Conservation (phyloP, 2,113 vertebrate genomes). For the Okapia johnstoni region DNA sequence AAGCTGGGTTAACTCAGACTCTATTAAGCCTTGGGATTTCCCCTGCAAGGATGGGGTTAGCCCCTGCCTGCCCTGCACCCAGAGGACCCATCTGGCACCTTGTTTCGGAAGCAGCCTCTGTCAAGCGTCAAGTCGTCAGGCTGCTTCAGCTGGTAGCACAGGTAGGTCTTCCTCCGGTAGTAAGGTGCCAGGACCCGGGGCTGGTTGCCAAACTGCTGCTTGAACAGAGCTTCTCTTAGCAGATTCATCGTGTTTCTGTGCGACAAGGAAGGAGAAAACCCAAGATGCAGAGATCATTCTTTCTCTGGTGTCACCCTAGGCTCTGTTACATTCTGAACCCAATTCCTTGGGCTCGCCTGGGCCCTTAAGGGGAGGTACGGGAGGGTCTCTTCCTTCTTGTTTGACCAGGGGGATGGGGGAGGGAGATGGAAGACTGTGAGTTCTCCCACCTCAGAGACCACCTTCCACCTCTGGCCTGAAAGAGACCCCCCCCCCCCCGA, state of each 20-base stretch:
- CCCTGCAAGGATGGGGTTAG: rapidly evolving
- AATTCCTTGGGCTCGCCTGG: neutral
- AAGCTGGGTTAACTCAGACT: neutral
- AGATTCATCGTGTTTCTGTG: neutral
- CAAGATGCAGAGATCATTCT: neutral
- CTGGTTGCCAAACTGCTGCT: conserved; percentile 24
- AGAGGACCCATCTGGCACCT: neutral
- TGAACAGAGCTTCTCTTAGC: neutral
- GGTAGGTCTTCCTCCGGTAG: neutral
- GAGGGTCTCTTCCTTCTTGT: neutral
- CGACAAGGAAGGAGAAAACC: neutral
- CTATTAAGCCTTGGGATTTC: neutral
- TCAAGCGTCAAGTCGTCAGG: rapidly evolving
- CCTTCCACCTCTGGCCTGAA: too few species aligned
- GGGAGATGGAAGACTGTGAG: neutral
- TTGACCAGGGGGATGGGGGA: neutral
- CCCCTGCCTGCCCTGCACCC: neutral
- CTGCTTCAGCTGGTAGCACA: conserved; percentile 23
- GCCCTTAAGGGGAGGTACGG: too few species aligned
- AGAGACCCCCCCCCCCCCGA: rapidly evolving
- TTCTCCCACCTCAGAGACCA: too few species aligned
- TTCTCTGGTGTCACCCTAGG: neutral
- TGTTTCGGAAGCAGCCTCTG: neutral
- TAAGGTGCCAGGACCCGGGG: rapidly evolving
- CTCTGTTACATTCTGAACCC: neutral